Evolutionary conservation across 2,888 invertebrate genomes (phyloP).

Genomic region (Euplagia quadripunctaria): DNA sequence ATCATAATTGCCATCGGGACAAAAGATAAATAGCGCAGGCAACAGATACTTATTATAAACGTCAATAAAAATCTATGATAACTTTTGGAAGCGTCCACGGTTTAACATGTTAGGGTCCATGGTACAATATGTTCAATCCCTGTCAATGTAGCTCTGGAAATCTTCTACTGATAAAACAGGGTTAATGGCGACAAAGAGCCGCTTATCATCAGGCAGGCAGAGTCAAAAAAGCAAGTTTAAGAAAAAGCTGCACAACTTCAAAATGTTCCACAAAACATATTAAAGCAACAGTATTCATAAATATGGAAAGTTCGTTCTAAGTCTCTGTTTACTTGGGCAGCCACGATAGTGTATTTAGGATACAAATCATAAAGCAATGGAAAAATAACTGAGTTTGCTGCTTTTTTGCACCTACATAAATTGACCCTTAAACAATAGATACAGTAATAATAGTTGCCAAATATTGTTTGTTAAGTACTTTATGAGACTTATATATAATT

Average conservation of each 20-base stretch:
- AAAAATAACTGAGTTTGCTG: conserved; percentile 1
- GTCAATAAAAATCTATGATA: no score
- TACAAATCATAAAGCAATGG: conserved; percentile 1
- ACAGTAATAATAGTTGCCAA: not conserved
- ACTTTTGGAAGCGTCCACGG: no score
- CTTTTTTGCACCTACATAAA: not conserved
- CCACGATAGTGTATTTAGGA: conserved; percentile 6
- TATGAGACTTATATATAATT: no score
- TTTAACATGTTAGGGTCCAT: no score
- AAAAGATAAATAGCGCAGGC: no score
- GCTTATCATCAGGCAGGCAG: no score
- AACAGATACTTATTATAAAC: no score
- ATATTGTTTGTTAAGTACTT: not conserved
- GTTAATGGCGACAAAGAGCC: no score
- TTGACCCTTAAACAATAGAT: not conserved
- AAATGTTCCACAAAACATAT: not conserved
- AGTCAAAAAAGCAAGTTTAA: not conserved
- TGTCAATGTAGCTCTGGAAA: no score
- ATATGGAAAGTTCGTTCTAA: not conserved
- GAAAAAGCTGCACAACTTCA: not conserved
- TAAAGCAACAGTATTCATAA: not conserved
- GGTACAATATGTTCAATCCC: no score
- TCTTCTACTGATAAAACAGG: no score
- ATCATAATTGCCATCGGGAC: no score
- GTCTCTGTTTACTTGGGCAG: not conserved